Evolutionary conservation across 2,113 vertebrate species (phyloP).

Genomic region (Gila orcuttii): DNA sequence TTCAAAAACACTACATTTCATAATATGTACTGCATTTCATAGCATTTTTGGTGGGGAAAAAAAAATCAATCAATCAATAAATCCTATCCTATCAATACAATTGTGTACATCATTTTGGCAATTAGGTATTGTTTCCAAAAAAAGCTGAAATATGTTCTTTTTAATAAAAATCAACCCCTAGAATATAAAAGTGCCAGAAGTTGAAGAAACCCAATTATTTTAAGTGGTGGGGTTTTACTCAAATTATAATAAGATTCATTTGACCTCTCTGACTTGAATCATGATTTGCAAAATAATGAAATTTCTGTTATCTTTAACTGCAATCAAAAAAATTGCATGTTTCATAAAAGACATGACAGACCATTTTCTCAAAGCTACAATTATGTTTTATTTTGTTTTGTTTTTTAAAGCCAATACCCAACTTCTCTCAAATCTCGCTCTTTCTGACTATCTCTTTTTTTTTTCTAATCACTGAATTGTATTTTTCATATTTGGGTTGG

Average conservation of each 20-base stretch:
- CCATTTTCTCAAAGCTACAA: slow-evolving; percentile 16
- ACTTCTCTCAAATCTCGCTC: slow-evolving; percentile 70
- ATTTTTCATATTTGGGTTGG: slow-evolving; percentile 64
- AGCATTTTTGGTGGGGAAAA: not conserved
- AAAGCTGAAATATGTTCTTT: not conserved
- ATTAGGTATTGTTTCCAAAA: not conserved
- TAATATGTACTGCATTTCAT: not conserved
- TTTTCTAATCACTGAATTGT: slow-evolving; percentile 48
- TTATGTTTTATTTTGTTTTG: not conserved
- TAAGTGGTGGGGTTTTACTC: not conserved
- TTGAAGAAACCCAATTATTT: not conserved
- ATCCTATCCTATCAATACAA: not conserved
- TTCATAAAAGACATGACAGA: slow-evolving; percentile 55
- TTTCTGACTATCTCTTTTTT: slow-evolving; percentile 11
- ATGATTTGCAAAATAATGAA: not conserved
- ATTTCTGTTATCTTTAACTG: not conserved
- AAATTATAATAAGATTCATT: not conserved
- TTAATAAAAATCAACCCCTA: not conserved
- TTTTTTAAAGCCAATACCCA: slow-evolving; percentile 64
- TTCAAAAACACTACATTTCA: no score
- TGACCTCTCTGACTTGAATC: slow-evolving; percentile 5
- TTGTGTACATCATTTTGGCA: not conserved
- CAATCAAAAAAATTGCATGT: slow-evolving; percentile 3
- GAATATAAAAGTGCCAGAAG: not conserved
- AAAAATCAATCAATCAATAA: no score